Evolutionary conservation across 2,797 vertebrate species (phyloP), one percentile per base, ranked within the genome.

Genomic region (Sebastes variabilis): DNA sequence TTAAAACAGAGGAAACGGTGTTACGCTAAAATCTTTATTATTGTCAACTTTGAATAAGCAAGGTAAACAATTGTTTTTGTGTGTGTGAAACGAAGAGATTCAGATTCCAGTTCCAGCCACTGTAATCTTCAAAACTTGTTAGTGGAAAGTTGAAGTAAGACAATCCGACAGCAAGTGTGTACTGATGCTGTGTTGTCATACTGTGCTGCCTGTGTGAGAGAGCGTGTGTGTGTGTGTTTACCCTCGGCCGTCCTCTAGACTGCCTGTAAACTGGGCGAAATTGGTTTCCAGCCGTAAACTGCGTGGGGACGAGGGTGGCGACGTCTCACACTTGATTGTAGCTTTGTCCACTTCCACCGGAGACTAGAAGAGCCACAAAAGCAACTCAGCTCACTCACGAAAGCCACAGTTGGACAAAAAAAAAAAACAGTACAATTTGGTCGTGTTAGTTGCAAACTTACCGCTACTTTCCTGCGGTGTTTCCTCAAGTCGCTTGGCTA

Each of bases 401-500:
- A 60, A 72, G 12, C 29, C 46, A 67, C 5, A 58, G 3, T 20
- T 2, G 18, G 42, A 54, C 25, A 34, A 38, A 22, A 73, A 34
- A 38, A n/a, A 73, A 36, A 52, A 30, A 14, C 10, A 4, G 2
- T 10, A 2, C 9, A 58, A 24, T 24, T 12, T 1, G 22, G 34
- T 16, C 56, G 5, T 9, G 20, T 72, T 66, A 49, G 16, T 18
- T 75, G 27, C 75, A 75, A 66, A 98, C 97, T 97, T 95, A 98
- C 97, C 85, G 97, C 96, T 80, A 99, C 96, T 97, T 97, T 98
- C 94, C 97, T 96, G 91, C 98, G 97, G 85, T 99, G 98, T 91
- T 99, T 99, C 94, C 98, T 96, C 95, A 99, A 95, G 94, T 99
- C 98, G 75, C 98, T 99, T 77, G 98, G 98, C 98, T 99, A 89